These are phyloP conservation scores for Rhyacophila evoluta DNA, from an alignment of 2,888 invertebrate genomes.

Conservation along the genomic window DNA sequence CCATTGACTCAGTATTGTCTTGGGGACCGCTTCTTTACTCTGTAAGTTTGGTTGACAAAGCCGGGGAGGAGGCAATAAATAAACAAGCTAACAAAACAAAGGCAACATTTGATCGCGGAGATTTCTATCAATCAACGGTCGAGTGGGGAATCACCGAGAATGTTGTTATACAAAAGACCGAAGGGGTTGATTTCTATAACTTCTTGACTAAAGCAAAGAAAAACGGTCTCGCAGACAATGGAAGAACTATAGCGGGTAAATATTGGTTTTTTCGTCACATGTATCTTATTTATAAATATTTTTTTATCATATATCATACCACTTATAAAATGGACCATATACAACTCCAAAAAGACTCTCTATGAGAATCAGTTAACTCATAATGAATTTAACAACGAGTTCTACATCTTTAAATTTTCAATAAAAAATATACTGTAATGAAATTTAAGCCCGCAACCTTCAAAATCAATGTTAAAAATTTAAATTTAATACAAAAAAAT, in stretches of 20 bases:
- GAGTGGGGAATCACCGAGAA: slow-evolving; percentile 76
- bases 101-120: slow-evolving; percentile 69
- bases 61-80: slow-evolving; percentile 74
- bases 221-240: not conserved
- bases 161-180: slow-evolving; percentile 73
- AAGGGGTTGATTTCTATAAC: slow-evolving; percentile 84
- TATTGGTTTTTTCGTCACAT: too few species aligned
- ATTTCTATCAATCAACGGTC: slow-evolving; percentile 72
- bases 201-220: slow-evolving; percentile 70
- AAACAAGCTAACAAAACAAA: slow-evolving; percentile 70
- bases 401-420: too few species aligned
- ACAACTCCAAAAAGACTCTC: too few species aligned
- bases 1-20: slow-evolving; percentile 84
- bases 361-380: too few species aligned
- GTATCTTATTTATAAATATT: too few species aligned
- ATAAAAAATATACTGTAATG: too few species aligned
- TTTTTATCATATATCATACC: too few species aligned
- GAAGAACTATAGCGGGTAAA: not conserved
- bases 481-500: too few species aligned
- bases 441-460: too few species aligned
- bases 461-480: too few species aligned
- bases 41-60: slow-evolving; percentile 79
- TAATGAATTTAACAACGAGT: too few species aligned
- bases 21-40: slow-evolving; percentile 86
- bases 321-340: too few species aligned